A percentile compares a stretch with the other conserved stretches of the same genome.
Conservation (phyloP, 2,797 vertebrate genomes). For the Premnoplex brunnescens region DNA sequence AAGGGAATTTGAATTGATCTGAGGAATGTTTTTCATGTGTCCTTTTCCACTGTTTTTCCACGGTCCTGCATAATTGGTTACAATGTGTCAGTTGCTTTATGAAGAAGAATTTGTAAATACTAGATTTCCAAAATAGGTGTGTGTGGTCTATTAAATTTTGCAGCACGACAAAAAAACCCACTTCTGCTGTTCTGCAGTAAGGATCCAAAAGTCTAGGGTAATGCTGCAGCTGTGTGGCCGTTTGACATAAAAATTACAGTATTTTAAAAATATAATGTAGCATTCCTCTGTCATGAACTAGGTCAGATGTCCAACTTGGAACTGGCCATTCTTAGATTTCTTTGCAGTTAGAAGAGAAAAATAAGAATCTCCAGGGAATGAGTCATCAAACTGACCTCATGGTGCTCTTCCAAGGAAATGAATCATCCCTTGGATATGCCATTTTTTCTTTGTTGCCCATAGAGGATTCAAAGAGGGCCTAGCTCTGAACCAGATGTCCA, state of each 20-base stretch:
- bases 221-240: conserved; percentile 32
- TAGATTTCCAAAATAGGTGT: neutral
- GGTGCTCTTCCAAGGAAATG: neutral
- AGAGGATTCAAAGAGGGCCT: neutral
- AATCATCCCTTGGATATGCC: neutral
- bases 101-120: neutral
- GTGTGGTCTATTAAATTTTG: neutral
- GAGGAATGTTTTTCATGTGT: neutral
- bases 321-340: neutral
- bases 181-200: neutral
- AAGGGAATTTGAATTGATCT: neutral
- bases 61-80: neutral
- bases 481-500: neutral
- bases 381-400: neutral
- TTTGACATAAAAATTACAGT: conserved; percentile 1
- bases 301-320: neutral
- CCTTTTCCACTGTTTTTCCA: neutral
- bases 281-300: neutral
- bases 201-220: neutral
- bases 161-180: neutral
- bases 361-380: neutral
- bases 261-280: neutral
- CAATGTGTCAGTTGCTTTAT: neutral
- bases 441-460: neutral
- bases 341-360: neutral